Evolutionary conservation across 2,797 vertebrate genomes (phyloP), one percentile per base, ranked within the genome.

Genomic region (Clamator glandarius): DNA sequence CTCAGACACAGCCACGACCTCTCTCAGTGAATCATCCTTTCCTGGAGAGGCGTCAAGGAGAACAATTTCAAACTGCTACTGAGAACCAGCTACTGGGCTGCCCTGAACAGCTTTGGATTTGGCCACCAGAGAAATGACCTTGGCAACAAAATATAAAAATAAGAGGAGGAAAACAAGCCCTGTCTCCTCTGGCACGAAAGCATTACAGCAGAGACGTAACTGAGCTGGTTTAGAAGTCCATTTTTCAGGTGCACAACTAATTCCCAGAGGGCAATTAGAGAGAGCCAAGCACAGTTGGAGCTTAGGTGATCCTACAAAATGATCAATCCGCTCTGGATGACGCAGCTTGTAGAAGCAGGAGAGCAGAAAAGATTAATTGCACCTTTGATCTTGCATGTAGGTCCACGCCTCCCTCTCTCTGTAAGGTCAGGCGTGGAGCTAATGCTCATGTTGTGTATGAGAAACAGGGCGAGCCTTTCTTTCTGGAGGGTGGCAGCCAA

Each of bases 21-120:
- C 89, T 86, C 85, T 44, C 80, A 82, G 83, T 76, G 91, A 93
- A 93, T 90, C 84, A 96, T 44, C 80, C 84, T 62, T 61, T 90
- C 93, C 95, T 94, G 95, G 87, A 96, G 76, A 91, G 31, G 82
- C 5, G 70, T 85, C 79, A 87, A 84, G 82, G 83, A 89, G 80
- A 95, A 91, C 80, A 52, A 72, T 84, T 94, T 91, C 80, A 93
- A 89, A 61, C 80, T 87, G 26, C 78, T 61, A 29, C 13, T 88
- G 80, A 94, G 74, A 92, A 90, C 12, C 77, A 81, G 95, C 94
- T 96, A 92, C 95, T 24, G 95, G 70, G 73, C 85, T 93, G 89
- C 89, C 89, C 89, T 41, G 39, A 93, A 82, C n/a, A 76, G 81
- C 70, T 93, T 41, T 50, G 44, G 67, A 64, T 94, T 88, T 80